These are phyloP conservation scores for Lasaia peninsularis DNA, from an alignment of 1,140 invertebrate genomes.

Conservation along the genomic window DNA sequence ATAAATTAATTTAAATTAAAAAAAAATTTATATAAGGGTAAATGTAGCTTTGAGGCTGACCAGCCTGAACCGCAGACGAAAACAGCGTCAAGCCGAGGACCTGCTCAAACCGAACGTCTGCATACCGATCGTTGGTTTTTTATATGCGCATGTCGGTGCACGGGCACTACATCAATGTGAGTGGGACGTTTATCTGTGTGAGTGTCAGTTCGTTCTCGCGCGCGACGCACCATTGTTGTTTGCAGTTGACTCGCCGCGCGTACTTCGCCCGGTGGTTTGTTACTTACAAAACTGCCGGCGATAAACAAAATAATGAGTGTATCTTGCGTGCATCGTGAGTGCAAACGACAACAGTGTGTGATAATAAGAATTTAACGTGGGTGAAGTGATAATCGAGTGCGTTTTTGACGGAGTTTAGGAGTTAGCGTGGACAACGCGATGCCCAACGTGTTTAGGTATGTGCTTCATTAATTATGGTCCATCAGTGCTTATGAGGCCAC, in stretches of 20 bases:
- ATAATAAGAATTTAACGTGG: conserved; percentile 66
- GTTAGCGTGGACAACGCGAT: conserved; percentile 61
- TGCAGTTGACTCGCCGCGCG: conserved; percentile 65
- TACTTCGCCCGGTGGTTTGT: conserved; percentile 43
- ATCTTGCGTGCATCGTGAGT: conserved; percentile 64
- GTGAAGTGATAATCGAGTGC: conserved; percentile 63
- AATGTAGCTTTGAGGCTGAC: conserved; percentile 27
- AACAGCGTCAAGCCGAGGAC: conserved; percentile 74
- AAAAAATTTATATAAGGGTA: conserved; percentile 3
- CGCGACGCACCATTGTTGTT: conserved; percentile 65
- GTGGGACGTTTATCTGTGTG: conserved; percentile 38
- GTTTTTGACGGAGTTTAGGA: conserved; percentile 62
- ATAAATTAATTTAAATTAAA: too few relatives aligned
- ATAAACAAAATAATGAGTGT: conserved; percentile 73
- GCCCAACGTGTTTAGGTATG: conserved; percentile 71
- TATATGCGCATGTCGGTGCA: conserved; percentile 65
- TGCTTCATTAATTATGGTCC: conserved; percentile 66
- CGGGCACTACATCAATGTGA: conserved; percentile 38
- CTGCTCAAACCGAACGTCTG: conserved; percentile 75
- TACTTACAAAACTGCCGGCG: conserved; percentile 56
- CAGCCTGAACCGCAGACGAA: conserved; percentile 72
- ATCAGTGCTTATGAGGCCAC: conserved; percentile 52
- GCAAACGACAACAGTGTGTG: conserved; percentile 69
- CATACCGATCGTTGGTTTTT: conserved; percentile 76
- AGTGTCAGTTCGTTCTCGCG: conserved; percentile 54